phyloP scores from a whole-genome alignment of 2,113 vertebrate species.

The Chaetodon trifascialis region DNA sequence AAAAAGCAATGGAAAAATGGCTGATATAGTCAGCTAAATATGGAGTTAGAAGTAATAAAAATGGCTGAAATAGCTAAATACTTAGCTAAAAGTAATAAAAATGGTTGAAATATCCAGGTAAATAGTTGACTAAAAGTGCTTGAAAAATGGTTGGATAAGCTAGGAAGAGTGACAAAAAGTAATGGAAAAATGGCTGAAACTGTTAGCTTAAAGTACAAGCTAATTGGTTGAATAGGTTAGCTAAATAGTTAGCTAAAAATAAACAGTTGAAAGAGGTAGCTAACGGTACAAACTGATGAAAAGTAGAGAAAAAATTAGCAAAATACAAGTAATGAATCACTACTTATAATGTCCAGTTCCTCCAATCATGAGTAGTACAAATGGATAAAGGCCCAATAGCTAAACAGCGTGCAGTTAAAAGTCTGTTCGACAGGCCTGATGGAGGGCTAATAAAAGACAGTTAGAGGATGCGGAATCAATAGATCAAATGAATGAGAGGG shows the following conservation, averaged over 20 bases:
- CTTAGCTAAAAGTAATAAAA: background rate
- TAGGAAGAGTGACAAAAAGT: too few species aligned
- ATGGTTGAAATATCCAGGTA: too few species aligned
- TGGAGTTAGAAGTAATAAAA: background rate
- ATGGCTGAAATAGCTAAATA: too few species aligned
- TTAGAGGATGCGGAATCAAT: background rate
- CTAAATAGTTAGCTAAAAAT: too few species aligned
- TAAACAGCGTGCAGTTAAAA: background rate
- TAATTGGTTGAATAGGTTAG: too few species aligned
- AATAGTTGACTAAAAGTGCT: background rate
- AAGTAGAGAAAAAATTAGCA: too few species aligned
- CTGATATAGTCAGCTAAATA: background rate
- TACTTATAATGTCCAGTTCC: background rate
- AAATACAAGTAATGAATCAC: background rate
- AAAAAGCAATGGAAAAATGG: background rate
- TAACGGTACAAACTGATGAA: too few species aligned
- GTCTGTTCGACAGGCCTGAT: background rate
- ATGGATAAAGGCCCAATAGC: background rate
- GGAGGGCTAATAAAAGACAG: too few species aligned
- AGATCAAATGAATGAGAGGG: background rate
- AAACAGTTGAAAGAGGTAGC: too few species aligned
- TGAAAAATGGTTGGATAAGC: too few species aligned
- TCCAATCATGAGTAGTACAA: background rate
- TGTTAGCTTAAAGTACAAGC: background rate
- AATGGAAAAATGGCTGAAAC: background rate